These are phyloP conservation scores for Trematocara caparti DNA, from an alignment of 2,797 vertebrate species.

Conservation along the genomic window DNA sequence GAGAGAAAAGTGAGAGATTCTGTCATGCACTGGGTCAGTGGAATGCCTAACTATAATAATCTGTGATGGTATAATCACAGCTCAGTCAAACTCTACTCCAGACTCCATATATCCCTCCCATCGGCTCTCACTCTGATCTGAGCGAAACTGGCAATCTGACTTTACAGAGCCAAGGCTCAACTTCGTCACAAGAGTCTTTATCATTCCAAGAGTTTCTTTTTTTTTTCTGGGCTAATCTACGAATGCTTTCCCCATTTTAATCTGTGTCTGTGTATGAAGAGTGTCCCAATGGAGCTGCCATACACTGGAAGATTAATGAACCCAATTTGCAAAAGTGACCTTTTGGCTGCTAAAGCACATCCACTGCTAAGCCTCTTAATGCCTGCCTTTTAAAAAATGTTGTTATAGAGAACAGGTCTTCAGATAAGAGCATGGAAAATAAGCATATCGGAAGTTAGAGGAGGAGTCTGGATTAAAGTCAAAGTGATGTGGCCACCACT, in stretches of 20 bases:
- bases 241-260: conserved; percentile 72
- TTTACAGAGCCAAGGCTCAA: conserved; percentile 60
- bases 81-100: conserved; percentile 63
- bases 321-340: conserved; percentile 84
- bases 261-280: conserved; percentile 75
- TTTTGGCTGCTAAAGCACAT: conserved; percentile 76
- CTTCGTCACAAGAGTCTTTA: conserved; percentile 69
- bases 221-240: conserved; percentile 70
- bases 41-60: conserved; percentile 65
- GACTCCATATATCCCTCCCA: conserved; percentile 41
- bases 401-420: conserved; percentile 68
- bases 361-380: conserved; percentile 78
- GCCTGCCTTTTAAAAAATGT: conserved; percentile 67
- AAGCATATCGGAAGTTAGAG: conserved; percentile 53
- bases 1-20: conserved; percentile 41
- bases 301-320: conserved; percentile 83
- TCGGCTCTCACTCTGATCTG: conserved; percentile 51
- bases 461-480: conserved; percentile 66
- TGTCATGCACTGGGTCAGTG: conserved; percentile 60
- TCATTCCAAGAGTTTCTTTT: conserved; percentile 65
- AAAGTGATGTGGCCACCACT: conserved; percentile 37
- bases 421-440: conserved; percentile 70
- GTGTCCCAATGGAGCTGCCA: conserved; percentile 70
- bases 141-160: conserved; percentile 70
- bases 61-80: conserved; percentile 72